Conservation (phyloP, 2,797 vertebrate species). For the Falco rusticolus region DNA sequence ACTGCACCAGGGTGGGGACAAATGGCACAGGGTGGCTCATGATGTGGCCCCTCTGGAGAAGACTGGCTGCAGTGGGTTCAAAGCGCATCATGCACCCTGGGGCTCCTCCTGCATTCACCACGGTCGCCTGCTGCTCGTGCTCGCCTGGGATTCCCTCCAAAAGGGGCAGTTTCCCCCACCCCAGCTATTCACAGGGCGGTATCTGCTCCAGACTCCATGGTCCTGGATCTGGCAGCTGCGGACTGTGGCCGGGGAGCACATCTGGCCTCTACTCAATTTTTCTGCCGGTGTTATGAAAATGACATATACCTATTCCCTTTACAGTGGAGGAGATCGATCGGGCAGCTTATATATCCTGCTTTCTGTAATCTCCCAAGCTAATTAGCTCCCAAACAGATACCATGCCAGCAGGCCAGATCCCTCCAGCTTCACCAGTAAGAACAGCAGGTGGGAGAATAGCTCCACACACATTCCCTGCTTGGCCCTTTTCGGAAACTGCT, state of each 20-base stretch:
- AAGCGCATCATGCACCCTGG: rapidly evolving
- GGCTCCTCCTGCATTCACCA: not conserved
- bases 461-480: not conserved
- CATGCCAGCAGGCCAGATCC: not conserved
- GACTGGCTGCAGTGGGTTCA: not conserved
- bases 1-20: not conserved
- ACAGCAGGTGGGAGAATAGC: slow-evolving; percentile 58
- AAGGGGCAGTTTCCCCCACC: not conserved
- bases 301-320: slow-evolving; percentile 27
- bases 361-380: slow-evolving; percentile 51
- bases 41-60: not conserved
- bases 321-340: not conserved
- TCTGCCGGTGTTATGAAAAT: not conserved
- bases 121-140: rapidly evolving
- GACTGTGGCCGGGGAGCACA: not conserved
- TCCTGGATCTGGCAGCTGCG: not conserved
- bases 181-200: not conserved
- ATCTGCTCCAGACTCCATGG: not conserved
- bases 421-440: slow-evolving; percentile 35
- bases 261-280: not conserved
- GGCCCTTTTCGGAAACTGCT: slow-evolving; percentile 20
- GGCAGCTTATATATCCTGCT: not conserved
- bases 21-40: rapidly evolving
- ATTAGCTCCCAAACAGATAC: slow-evolving; percentile 48
- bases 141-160: not conserved